A percentile compares a stretch with the other conserved stretches of the same genome.
phyloP scores from a whole-genome alignment of 37 sponge, comb jelly and placozoan species.

The Spongilla lacustris region DNA sequence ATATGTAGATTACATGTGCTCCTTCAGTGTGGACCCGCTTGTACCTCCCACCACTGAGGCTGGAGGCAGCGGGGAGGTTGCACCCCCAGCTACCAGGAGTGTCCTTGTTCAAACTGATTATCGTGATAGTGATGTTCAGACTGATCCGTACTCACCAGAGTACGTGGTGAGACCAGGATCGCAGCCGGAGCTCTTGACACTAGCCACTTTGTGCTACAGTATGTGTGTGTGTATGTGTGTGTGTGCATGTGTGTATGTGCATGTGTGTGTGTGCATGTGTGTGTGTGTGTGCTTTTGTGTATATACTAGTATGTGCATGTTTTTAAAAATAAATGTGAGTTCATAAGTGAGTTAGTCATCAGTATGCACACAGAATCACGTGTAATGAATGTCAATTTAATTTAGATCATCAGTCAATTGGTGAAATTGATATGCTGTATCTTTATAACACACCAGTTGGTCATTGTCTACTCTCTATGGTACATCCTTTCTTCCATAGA shows the following conservation, averaged over 20 bases:
- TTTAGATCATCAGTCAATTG: too few relatives aligned
- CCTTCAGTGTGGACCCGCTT: slow-evolving; percentile 51
- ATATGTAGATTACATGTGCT: not conserved
- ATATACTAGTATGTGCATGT: not conserved
- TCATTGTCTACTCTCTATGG: too few relatives aligned
- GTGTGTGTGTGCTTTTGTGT: slow-evolving; percentile 9
- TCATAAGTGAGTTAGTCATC: too few relatives aligned
- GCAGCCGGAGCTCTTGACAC: slow-evolving; percentile 91
- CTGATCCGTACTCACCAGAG: slow-evolving; percentile 94
- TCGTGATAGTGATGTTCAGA: slow-evolving; percentile 94
- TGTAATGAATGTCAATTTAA: too few relatives aligned
- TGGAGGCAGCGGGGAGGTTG: not conserved
- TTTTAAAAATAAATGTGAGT: not conserved
- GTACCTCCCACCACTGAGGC: slow-evolving; percentile 12
- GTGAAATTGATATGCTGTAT: too few relatives aligned
- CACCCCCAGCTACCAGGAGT: slow-evolving; percentile 45
- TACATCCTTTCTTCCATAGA: slow-evolving; percentile 20
- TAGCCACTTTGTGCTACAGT: slow-evolving; percentile 87
- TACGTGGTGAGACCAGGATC: slow-evolving; percentile 84
- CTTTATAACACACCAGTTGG: too few relatives aligned
- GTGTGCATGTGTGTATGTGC: not conserved
- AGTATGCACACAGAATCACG: too few relatives aligned
- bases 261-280: slow-evolving; percentile 1
- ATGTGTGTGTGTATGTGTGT: slow-evolving; percentile 23
- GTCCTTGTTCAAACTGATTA: slow-evolving; percentile 85